Percentiles rank a stretch among this genome's conserved stretches.
Conservation (phyloP, 2,797 vertebrate species). For the Lepus townsendii region DNA sequence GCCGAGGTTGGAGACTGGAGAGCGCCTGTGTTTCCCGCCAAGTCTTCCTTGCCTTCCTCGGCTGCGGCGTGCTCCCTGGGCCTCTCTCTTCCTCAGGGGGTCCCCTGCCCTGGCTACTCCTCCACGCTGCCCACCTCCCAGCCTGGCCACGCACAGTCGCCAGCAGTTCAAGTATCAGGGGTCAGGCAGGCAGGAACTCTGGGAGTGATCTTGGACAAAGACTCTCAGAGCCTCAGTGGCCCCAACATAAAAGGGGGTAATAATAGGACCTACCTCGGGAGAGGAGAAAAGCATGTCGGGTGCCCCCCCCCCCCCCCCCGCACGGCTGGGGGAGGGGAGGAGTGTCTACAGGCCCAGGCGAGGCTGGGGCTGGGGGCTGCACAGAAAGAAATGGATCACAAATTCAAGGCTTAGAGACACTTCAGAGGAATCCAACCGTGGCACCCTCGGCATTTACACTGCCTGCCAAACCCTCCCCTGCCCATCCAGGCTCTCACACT, state of each 20-base stretch:
- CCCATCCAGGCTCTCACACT: background rate
- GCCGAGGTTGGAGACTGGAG: background rate
- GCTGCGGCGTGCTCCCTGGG: background rate
- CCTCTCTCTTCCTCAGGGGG: background rate
- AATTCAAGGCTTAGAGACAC: background rate
- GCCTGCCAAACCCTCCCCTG: background rate
- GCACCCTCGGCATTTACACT: too few species aligned
- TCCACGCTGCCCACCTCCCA: background rate
- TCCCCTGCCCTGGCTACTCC: background rate
- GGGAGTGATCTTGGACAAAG: constrained; percentile 73
- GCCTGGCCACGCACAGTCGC: background rate
- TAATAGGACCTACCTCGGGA: background rate
- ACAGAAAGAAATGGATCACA: background rate
- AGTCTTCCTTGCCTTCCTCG: background rate
- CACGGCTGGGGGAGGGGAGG: background rate
- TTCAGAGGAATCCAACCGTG: background rate
- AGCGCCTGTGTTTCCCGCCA: constrained; percentile 8
- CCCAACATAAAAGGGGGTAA: background rate
- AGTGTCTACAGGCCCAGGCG: background rate
- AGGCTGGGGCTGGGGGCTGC: background rate
- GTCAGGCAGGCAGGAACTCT: background rate
- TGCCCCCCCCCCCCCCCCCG: too few species aligned
- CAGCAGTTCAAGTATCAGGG: background rate
- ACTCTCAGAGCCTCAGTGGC: constrained; percentile 51
- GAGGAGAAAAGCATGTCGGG: background rate